Evolutionary conservation across 1,140 invertebrate species (phyloP), one percentile per base, ranked within the genome.

Genomic region (Helicorthomorpha holstii): DNA sequence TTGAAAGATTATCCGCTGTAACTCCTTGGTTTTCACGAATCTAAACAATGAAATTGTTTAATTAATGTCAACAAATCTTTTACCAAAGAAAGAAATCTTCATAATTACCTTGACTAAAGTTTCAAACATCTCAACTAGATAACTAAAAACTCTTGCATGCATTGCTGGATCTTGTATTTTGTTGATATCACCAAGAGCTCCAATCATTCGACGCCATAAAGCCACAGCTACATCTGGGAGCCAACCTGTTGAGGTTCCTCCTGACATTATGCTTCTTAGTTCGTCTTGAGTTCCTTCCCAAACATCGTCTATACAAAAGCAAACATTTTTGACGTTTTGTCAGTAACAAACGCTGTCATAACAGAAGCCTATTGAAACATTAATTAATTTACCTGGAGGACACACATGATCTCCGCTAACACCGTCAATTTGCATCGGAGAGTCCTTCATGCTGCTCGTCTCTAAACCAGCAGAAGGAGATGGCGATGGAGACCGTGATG

Each of bases 141-240:
- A 88, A 63, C 91, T 83, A 69, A 93, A 93, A 16, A 95, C 85
- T 70, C 87, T 81, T 16, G 81, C 78, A 66, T 96, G 91, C 23
- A 94, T 75, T 42, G 75, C 73, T 14, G 90, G 81, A 66, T 93
- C 85, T 48, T 78, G 73, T 55, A 97, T 83, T 55, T 79, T 73
- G 70, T 97, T 97, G 42, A 95, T 80, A 73, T 96, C 83, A 0
- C 91, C 92, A 2, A 96, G 72, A 53, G 85, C 80, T n/a, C 89
- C 90, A 19, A 97, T 73, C 90, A 97, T 95, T 56, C 93, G 72
- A 54, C 83, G 75, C 92, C 93, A 97, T 61, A 98, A 73, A 49
- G 95, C 84, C 12, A 91, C 87, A 16, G 92, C 88, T 23, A 92
- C 89, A 64, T 94, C 91, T 19, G 92, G 88, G 56, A 91, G 72